A percentile compares a stretch with the other conserved stretches of the same genome.
These are phyloP conservation scores for Hemibagrus wyckioides DNA, from an alignment of 2,113 vertebrate genomes.

Conservation along the genomic window DNA sequence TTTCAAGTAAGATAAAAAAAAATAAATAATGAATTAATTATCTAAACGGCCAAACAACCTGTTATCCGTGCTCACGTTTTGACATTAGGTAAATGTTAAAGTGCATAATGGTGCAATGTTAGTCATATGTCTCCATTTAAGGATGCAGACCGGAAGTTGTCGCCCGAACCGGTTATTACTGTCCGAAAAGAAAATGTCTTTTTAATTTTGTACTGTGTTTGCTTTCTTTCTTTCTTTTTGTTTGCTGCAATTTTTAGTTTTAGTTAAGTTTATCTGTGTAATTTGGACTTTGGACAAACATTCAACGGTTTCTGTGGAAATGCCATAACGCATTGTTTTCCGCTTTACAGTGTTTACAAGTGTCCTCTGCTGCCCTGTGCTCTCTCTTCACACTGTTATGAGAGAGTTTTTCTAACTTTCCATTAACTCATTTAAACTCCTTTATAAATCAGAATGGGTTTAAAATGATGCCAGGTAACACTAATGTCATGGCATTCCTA, in stretches of 20 bases:
- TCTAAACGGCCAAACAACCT: not conserved
- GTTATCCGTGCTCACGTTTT: not conserved
- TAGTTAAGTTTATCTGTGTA: not conserved
- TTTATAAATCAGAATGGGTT: not conserved
- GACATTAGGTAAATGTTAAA: no score
- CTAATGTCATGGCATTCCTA: not conserved
- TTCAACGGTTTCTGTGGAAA: not conserved
- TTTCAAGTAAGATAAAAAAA: not conserved
- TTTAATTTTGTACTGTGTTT: not conserved
- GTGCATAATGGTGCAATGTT: not conserved
- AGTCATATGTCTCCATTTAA: not conserved
- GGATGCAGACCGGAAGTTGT: not conserved
- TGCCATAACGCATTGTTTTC: not conserved
- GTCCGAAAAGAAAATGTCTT: not conserved
- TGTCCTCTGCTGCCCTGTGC: not conserved
- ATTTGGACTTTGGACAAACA: not conserved
- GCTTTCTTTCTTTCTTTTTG: not conserved
- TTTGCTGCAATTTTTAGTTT: no score
- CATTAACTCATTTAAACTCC: not conserved
- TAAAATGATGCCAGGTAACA: not conserved
- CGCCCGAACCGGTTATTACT: not conserved
- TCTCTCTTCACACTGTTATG: not conserved
- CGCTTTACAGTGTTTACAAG: not conserved
- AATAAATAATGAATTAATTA: not conserved
- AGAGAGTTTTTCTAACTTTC: not conserved